These are phyloP conservation scores for Semnornis frantzii DNA, from an alignment of 2,113 vertebrate species.

Conservation along the genomic window DNA sequence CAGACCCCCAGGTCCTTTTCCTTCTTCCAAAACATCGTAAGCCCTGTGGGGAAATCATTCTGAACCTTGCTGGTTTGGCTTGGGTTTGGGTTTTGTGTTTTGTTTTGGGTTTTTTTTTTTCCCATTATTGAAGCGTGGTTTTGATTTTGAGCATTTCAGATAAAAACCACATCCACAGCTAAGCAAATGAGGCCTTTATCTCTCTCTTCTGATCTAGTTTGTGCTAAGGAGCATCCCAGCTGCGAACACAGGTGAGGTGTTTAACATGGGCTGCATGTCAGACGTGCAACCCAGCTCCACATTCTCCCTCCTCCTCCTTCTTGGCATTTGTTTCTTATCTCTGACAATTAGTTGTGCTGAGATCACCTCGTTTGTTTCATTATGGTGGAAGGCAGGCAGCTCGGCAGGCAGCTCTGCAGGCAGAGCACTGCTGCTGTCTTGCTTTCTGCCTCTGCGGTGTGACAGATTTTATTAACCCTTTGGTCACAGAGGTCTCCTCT, in stretches of 20 bases:
- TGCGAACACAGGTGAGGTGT: neutral
- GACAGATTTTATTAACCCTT: neutral
- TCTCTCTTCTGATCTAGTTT: neutral
- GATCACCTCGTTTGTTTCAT: conserved; percentile 27
- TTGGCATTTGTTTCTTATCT: conserved; percentile 53
- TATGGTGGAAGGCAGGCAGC: neutral
- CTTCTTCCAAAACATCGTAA: neutral
- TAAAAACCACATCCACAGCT: neutral
- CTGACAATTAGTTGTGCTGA: conserved; percentile 48
- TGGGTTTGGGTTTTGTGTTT: no score
- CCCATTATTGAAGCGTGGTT: neutral
- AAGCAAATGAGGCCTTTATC: conserved; percentile 23
- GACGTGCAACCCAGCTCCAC: neutral
- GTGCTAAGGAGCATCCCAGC: neutral
- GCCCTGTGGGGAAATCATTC: neutral
- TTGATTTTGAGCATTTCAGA: neutral
- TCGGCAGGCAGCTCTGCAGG: neutral
- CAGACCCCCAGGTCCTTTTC: no score
- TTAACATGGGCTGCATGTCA: neutral
- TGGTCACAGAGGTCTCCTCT: neutral
- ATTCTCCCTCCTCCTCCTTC: neutral
- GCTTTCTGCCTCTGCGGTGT: neutral
- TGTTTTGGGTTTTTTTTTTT: neutral
- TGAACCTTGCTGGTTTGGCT: neutral
- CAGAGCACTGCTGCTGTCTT: neutral